Conservation (phyloP, 2,888 invertebrate species). For the Chelonus formosanus region DNA sequence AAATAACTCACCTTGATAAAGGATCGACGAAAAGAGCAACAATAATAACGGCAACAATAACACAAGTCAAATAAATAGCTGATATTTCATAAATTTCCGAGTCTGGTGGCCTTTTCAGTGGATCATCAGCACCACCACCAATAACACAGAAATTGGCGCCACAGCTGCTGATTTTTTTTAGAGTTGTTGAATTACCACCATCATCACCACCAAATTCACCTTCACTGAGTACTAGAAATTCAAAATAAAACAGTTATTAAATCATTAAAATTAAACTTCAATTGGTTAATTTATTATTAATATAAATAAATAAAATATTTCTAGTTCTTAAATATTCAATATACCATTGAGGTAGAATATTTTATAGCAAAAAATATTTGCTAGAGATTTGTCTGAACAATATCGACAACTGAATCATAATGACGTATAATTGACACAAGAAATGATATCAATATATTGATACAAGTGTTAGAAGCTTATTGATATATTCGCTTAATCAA, state of each 20-base stretch:
- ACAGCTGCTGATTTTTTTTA: slow-evolving; percentile 70
- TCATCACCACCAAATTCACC: slow-evolving; percentile 74
- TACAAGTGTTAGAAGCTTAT: too few relatives aligned
- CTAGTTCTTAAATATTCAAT: too few relatives aligned
- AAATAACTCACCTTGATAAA: slow-evolving; percentile 75
- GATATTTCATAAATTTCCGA: slow-evolving; percentile 89
- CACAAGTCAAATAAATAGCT: slow-evolving; percentile 88
- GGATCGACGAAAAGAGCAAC: slow-evolving; percentile 91
- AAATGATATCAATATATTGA: too few relatives aligned
- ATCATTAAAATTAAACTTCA: not conserved
- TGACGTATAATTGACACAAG: too few relatives aligned
- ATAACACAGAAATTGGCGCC: slow-evolving; percentile 86
- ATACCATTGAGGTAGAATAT: too few relatives aligned
- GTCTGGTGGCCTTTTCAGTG: slow-evolving; percentile 82
- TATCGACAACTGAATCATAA: too few relatives aligned
- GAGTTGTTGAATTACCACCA: slow-evolving; percentile 57
- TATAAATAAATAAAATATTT: too few relatives aligned
- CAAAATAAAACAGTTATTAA: slow-evolving; percentile 17
- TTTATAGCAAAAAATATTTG: too few relatives aligned
- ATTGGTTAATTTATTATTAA: too few relatives aligned
- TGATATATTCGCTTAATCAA: too few relatives aligned
- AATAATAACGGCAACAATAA: slow-evolving; percentile 84
- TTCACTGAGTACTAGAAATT: slow-evolving; percentile 75
- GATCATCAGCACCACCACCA: slow-evolving; percentile 76
- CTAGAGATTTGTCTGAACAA: too few relatives aligned